These are phyloP conservation scores for Liasis olivaceus DNA, from an alignment of 2,797 vertebrate species.

Conservation along the genomic window DNA sequence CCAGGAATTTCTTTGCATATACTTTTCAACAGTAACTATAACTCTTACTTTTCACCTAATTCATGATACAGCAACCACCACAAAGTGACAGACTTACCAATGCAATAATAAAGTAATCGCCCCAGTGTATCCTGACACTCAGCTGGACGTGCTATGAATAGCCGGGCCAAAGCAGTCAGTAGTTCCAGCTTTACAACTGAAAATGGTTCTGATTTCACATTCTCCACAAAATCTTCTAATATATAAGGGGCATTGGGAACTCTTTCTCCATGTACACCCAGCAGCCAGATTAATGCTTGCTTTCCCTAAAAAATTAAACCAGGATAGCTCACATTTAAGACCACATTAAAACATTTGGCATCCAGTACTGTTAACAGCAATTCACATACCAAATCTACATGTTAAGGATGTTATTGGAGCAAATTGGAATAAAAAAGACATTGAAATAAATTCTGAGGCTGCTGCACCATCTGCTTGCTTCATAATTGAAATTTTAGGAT, in stretches of 20 bases:
- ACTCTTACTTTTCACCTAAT: neutral
- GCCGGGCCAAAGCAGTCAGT: conserved; percentile 82
- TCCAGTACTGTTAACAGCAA: neutral
- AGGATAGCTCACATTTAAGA: neutral
- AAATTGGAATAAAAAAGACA: neutral
- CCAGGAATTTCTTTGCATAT: neutral
- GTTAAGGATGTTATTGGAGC: neutral
- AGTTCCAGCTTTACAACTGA: conserved; percentile 89
- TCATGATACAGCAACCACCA: neutral
- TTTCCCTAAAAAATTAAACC: conserved; percentile 79
- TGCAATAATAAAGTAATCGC: conserved; percentile 86
- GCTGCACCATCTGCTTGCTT: neutral
- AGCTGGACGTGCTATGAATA: conserved; percentile 89
- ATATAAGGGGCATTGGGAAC: conserved; percentile 88
- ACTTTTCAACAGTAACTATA: neutral
- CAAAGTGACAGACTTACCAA: conserved; percentile 76
- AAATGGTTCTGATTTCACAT: conserved; percentile 81
- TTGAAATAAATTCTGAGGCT: neutral
- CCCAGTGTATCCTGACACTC: conserved; percentile 94
- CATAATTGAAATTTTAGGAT: neutral
- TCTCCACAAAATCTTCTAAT: conserved; percentile 88
- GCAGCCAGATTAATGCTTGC: conserved; percentile 90
- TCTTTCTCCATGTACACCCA: conserved; percentile 86
- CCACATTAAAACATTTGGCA: neutral
- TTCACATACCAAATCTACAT: neutral